Percentiles rank a stretch among this genome's conserved stretches.
These are phyloP conservation scores for Urechis unicinctus DNA, from an alignment of 2,888 invertebrate species.

Conservation along the genomic window DNA sequence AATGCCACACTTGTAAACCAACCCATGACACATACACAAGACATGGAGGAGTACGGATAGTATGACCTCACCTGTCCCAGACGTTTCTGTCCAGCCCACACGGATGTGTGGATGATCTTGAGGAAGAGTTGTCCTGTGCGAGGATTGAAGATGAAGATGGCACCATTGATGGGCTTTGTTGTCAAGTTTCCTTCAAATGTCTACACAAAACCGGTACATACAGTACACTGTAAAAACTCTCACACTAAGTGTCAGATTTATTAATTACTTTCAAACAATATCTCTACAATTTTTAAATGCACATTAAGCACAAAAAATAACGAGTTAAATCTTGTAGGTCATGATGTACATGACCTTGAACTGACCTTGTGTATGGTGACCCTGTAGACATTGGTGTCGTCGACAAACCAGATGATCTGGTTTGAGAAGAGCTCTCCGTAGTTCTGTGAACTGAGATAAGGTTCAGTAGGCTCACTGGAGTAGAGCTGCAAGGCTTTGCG, in stretches of 20 bases:
- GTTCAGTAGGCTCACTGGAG: conserved; percentile 93
- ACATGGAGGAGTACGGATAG: not conserved
- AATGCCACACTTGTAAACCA: too few relatives aligned
- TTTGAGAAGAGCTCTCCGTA: conserved; percentile 99
- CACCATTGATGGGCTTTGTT: conserved; percentile 98
- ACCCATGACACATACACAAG: too few relatives aligned
- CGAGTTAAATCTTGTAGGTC: not conserved
- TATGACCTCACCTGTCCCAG: conserved; percentile 69
- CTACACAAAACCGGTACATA: conserved; percentile 29
- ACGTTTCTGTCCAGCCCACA: conserved; percentile 99
- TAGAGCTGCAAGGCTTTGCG: conserved; percentile 97
- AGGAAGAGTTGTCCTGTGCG: conserved; percentile 97
- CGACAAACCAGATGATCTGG: conserved; percentile 99
- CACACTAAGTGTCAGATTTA: not conserved
- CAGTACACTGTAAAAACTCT: too few relatives aligned
- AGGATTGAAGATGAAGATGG: conserved; percentile 99
- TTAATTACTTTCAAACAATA: not conserved
- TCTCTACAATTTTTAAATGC: not conserved
- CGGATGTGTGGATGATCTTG: conserved; percentile 99
- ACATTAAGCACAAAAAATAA: not conserved
- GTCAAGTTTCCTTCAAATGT: conserved; percentile 99
- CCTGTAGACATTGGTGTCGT: conserved; percentile 98
- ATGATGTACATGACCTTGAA: not conserved
- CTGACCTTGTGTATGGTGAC: conserved; percentile 91
- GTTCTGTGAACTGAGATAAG: conserved; percentile 97